Base-by-base conservation (phyloP, 1,140 invertebrate species). In the Aphis craccivora region DNA sequence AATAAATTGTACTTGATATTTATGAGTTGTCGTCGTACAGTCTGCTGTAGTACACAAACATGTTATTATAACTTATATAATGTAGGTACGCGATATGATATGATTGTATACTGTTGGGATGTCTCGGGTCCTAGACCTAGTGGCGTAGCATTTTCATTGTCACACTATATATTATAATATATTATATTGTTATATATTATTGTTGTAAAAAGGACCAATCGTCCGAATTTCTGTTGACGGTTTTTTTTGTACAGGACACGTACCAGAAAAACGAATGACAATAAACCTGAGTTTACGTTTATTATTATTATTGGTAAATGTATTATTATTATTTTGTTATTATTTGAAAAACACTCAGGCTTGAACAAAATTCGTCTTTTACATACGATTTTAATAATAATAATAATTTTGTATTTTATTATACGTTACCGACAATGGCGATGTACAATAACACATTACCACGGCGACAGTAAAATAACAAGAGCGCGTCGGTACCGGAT, bases 311-410 rank as follows among this genome's bases (percentile, higher is more conserved):
- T 76, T n/a, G 60, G 60, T 76, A n/a, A n/a, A 76, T 76, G 60
- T 76, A 76, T 89, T 23, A 37, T 55, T 35, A 55, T 89, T 30
- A 40, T 30, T 22, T 53, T 23, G 37, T 89, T 86, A 86, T 87
- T 89, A 55, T 55, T 89, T 55, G 88, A 55, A 89, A 89, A 55
- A 89, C 88, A 55, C 51, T 89, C 88, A 37, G 88, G 8, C 23
- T 35, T 43, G 18, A 35, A 37, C 48, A 35, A 55, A 53, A 55
- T 35, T 22, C 48, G 87, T 89, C n/a, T 37, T 89, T 25, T 53
- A 89, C 48, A 23, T 45, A 22, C 87, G n/a, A 88, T n/a, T 40
- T 40, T n/a, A 76, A 53, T 87, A 48, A 87, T 48, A 87, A 87
- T 81, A 81, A 81, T 83, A 83, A 83, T 83, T 35, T 37, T 83